Base-by-base conservation (phyloP, 2,888 invertebrate genomes). In the Camponotus fellah region DNA sequence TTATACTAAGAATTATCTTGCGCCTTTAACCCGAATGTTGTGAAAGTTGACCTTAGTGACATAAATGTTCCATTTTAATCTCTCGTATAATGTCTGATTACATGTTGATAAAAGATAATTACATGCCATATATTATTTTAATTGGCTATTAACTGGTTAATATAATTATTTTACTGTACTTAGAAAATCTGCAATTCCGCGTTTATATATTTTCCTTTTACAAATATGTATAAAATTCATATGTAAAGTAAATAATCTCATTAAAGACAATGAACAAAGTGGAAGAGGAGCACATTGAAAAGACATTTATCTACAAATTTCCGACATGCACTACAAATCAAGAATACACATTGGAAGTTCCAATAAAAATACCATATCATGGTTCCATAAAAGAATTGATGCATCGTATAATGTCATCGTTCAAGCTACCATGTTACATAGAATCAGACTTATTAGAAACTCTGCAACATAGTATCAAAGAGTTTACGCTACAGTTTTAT, bases 341-440 rank as follows among this genome's bases (percentile, higher is more conserved):
- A 56, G 91, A 95, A 66, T 96, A 96, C 92, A 95, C 95, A 66
- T 92, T 97, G 84, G 96, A 96, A 92, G 95, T 97, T n/a, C 96
- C 96, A 0, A 94, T 97, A 77, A 95, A 95, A 90, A 96, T 97
- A 84, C 97, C 97, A 0, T 96, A 96, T 92, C 92, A 93, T 75
- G 96, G 96, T 21, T 96, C 95, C 9, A 95, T 96, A 1, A 94
- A 96, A 74, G 97, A 97, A 94, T 95, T 97, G 3, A 96, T 96
- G 17, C 96, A 97, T 87, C 95, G 97, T 84, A 95, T 97, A 60
- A 95, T 97, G 89, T 95, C 96, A 69, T 96, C 96, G 90, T 97
- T 97, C 91, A 96, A 97, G 91, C 95, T 97, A 72, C 97, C 97
- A 0, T 96, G 96, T 84, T 97, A 96, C 92, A 95, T 97, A 74